Base-by-base conservation (phyloP, 2,797 vertebrate genomes). In the Poecile montanus region DNA sequence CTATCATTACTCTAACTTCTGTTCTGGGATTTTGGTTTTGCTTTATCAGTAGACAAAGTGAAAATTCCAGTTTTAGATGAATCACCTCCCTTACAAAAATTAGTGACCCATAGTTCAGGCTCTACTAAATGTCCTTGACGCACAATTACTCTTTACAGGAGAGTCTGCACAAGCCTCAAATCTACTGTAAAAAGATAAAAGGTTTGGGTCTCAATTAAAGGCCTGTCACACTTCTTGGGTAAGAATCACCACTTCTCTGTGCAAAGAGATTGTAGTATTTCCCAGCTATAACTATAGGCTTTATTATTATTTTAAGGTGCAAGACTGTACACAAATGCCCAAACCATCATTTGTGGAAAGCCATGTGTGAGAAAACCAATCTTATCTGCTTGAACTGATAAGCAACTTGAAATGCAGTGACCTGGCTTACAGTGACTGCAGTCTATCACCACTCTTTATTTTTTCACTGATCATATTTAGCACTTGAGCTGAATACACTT, bases 391-490 rank as follows among this genome's bases (percentile, higher is more conserved):
- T 56, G 27, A 80, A 61, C 54, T 44, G 54, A 93, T 61, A 85
- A 70, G 29, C 57, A 88, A 51, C 68, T 38, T 57, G 26, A 72
- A 78, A 87, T 13, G 61, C 25, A 10, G 44, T 25, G 34, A 82
- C 77, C 62, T 45, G 34, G 34, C 76, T 71, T 51, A 42, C 32
- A 30, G 19, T 10, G 26, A 63, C 51, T 56, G 44, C 66, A 66
- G 53, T 79, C 84, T 58, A 51, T 23, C 65, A 65, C 51, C 22
- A 42, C 48, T 30, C n/a, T 40, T 82, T 50, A n/a, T 84, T 80
- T 84, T 80, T 87, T 83, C 78, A 85, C 50, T 68, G 50, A 76
- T 53, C 66, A 63, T 45, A 80, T 80, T 88, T 29, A 89, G 79
- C 58, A 65, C 68, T 68, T 4, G 0, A 85, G 45, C 32, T 57